Base-by-base conservation (phyloP, 2,888 invertebrate genomes). In the Pyralis farinalis region DNA sequence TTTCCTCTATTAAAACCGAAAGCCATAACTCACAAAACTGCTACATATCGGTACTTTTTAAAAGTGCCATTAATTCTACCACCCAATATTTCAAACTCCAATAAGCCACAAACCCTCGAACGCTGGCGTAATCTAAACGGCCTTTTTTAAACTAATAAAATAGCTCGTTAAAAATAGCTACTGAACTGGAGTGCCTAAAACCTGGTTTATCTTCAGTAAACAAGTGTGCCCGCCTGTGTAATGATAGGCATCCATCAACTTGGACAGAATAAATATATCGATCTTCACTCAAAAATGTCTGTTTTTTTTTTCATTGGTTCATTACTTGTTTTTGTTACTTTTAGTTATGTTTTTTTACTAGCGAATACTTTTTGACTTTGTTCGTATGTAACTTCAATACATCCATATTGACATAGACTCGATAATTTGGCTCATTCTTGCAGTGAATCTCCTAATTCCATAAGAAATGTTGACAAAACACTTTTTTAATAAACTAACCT, bases 131-230 rank as follows among this genome's bases (percentile, higher is more conserved):
- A 87, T 88, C 87, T 88, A 81, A 88, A 86, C 85, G 82, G 82
- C 82, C 86, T 75, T 83, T 82, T 87, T 85, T 83, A 81, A 86
- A 82, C 84, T 83, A 85, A 85, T 87, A 86, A 86, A 86, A 85
- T 71, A 76, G 71, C 70, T 77, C 76, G 83, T 84, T 85, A 72
- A 72, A 86, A 86, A 87, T 86, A 87, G 85, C 87, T 79, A 83
- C 86, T 77, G 83, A 57, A 75, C 74, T 84, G 78, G 69, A 81
- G 83, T 75, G 79, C 59, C 56, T 57, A 53, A 70, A 56, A 41
- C 47, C 33, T 46, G 51, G 58, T 54, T 76, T 80, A 81, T 81
- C 77, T 75, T 68, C 53, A 33, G 71, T 75, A 83, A 77, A 85
- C 79, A 84, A 77, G 77, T 16, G 16, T 16, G 16, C 71, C 62